Evolutionary conservation across 1,140 invertebrate genomes (phyloP), one percentile per base, ranked within the genome.

Genomic region (Procambarus virginalis): DNA sequence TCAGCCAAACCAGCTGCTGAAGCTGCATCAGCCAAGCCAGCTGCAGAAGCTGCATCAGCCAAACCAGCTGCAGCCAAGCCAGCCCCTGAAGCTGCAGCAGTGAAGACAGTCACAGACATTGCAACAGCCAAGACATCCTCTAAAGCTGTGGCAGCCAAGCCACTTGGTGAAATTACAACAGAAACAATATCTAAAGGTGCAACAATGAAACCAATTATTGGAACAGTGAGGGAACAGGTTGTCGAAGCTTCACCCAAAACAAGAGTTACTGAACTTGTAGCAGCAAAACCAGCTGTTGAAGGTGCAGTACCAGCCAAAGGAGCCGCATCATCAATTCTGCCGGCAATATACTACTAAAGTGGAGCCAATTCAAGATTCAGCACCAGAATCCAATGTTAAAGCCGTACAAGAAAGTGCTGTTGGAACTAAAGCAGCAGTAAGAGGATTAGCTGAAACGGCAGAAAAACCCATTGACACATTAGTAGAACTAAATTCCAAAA

Each of bases 271-370:
- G 20, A 68, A 20, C 34, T 0, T 34, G 34, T 34, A 34, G 85
- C 75, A 79, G 51, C 45, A 80, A 45, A 79, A 81, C 17, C 77
- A 80, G 22, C n/a, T 73, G 46, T 22, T 78, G 73, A 49, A 83
- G 86, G 3, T 79, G 77, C 8, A 58, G 55, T 9, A 58, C 55
- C 55, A 58, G 55, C 55, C 14, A 14, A 34, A 34, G 34, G 34
- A 34, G 34, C 34, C 34, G 34, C 34, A 34, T 34, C 34, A 34
- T 34, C 34, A 34, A 34, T 34, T 34, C 34, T 34, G 34, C 34
- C 34, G 34, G 34, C 34, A 34, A 34, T 34, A 34, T 34, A 34
- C 34, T 1, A 34, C 34, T 34, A 34, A 34, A 34, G 34, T 34
- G 34, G 34, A 34, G 34, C 34, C 34, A 34, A 34, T 34, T 34